Conservation (phyloP, 2,888 invertebrate genomes). For the Pristionchus arcanus region DNA sequence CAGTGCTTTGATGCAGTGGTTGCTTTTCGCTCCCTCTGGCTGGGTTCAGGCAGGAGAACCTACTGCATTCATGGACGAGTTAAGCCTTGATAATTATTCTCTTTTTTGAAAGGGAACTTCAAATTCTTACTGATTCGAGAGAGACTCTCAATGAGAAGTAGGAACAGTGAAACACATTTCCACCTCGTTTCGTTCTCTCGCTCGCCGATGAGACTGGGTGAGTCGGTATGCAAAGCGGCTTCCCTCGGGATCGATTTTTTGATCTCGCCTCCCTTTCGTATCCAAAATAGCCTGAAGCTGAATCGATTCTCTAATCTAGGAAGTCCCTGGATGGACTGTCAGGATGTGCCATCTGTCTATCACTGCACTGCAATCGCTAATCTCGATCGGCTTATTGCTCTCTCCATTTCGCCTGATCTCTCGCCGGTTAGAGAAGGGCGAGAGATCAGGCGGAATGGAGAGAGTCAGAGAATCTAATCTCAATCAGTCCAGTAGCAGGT, state of each 20-base stretch:
- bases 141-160: neutral
- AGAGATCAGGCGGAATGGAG: neutral
- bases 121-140: neutral
- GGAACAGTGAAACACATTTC: neutral
- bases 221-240: neutral
- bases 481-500: conserved; percentile 16
- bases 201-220: too few species aligned
- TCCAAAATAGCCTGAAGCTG: neutral
- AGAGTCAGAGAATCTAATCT: neutral
- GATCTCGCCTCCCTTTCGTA: too few species aligned
- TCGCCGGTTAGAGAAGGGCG: neutral
- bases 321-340: neutral
- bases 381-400: neutral
- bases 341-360: conserved; percentile 24
- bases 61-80: too few species aligned
- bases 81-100: too few species aligned
- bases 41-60: neutral
- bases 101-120: too few species aligned
- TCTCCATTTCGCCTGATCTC: neutral
- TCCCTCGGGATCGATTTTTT: too few species aligned
- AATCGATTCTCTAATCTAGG: neutral
- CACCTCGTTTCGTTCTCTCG: too few species aligned
- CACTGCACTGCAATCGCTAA: conserved; percentile 2
- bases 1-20: neutral
- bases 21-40: neutral